Evolutionary conservation across 2,888 invertebrate genomes (phyloP), one percentile per base, ranked within the genome.

Genomic region (Hyposoter didymator): DNA sequence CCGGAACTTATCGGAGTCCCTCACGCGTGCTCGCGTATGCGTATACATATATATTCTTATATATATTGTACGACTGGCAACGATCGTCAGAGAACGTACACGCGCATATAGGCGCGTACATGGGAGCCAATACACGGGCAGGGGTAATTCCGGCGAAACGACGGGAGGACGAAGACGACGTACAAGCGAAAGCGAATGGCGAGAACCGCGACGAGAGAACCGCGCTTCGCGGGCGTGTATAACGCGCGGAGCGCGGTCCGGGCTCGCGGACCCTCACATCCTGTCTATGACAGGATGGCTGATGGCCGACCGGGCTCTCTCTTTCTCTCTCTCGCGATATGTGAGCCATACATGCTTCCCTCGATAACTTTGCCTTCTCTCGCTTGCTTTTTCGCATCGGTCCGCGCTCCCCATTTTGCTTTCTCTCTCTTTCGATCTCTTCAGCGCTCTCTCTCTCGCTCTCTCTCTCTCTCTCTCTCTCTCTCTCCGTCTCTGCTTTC

Each of bases 211-310:
- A 70, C 64, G 78, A 43, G 75, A 69, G 69, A 72, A 43, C 72
- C 52, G 69, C 78, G 74, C 78, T 78, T 78, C 69, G 79, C 84
- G 79, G 74, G 74, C 84, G 73, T 84, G 74, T 67, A 78, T 82
- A 82, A 74, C 78, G 49, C 80, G 79, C 76, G 75, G 59, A 82
- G 80, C 88, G 88, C 89, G 89, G 90, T 88, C 88, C 89, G 89
- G 88, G 87, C 90, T 90, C 92, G 92, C 93, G 93, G 92, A 92
- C 93, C 93, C 93, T 93, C 93, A 88, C 93, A 93, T 93, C 93
- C 93, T 93, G 93, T 93, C 92, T 92, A 92, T 93, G 93, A 92
- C 92, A 92, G 92, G 92, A 92, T 92, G 92, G 93, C 91, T 92
- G 92, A 92, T 92, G 92, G 91, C 91, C 89, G 90, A 88, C 87